These are phyloP conservation scores for Pogonocherus hispidulus DNA, from an alignment of 2,888 invertebrate species.

Conservation along the genomic window DNA sequence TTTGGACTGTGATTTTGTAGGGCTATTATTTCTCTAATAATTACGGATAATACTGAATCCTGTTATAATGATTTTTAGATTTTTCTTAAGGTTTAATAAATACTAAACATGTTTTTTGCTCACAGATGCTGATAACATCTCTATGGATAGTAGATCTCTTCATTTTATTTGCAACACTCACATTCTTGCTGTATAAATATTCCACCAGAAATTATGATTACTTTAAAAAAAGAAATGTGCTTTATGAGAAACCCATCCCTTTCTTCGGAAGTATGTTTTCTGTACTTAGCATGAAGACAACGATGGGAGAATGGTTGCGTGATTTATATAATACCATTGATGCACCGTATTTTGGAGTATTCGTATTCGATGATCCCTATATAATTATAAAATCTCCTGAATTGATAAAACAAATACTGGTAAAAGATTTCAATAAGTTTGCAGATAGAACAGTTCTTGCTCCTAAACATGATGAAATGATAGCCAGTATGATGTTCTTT, in stretches of 20 bases:
- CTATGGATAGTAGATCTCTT: constrained; percentile 54
- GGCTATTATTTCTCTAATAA: too few relatives aligned
- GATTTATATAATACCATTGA: constrained; percentile 29
- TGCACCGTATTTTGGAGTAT: constrained; percentile 34
- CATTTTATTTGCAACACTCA: constrained; percentile 20
- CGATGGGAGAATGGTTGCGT: constrained; percentile 36
- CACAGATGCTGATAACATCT: constrained; percentile 35
- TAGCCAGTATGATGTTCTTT: constrained; percentile 59
- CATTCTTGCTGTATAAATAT: constrained; percentile 40
- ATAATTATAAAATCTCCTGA: constrained; percentile 68
- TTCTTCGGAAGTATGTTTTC: constrained; percentile 43
- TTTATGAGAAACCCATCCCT: constrained; percentile 40
- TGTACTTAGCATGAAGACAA: constrained; percentile 32
- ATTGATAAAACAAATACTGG: constrained; percentile 68
- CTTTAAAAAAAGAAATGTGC: constrained; percentile 42
- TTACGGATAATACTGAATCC: too few relatives aligned
- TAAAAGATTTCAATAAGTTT: constrained; percentile 70
- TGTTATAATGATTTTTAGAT: too few relatives aligned
- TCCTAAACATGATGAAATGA: constrained; percentile 9
- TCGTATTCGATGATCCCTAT: constrained; percentile 67
- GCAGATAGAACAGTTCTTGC: constrained; percentile 55
- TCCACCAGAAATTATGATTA: constrained; percentile 42
- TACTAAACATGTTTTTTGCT: background rate
- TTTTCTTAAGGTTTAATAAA: too few relatives aligned
- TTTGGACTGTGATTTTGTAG: too few relatives aligned